Evolutionary conservation across 2,797 vertebrate species (phyloP).

Genomic region (Bradypus variegatus): DNA sequence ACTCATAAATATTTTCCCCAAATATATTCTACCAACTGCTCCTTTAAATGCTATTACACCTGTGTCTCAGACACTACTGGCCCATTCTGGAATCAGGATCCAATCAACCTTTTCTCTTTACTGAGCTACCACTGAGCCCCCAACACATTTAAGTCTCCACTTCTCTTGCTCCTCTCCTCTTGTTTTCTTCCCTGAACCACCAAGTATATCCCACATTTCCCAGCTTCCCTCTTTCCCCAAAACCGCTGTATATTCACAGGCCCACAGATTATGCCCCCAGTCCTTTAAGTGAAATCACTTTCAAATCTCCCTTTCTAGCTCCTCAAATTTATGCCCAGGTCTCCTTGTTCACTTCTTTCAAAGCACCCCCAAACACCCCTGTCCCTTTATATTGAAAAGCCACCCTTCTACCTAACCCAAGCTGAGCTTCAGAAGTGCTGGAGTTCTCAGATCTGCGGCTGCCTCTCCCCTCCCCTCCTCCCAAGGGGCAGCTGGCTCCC

Average conservation of each 20-base stretch:
- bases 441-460: not conserved
- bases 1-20: not conserved
- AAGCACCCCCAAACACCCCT: not conserved
- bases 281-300: not conserved
- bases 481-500: conserved; percentile 37
- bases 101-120: not conserved
- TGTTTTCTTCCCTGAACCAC: too few species aligned
- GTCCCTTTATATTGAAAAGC: not conserved
- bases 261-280: not conserved
- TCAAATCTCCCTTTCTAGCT: not conserved
- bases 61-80: not conserved
- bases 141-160: not conserved
- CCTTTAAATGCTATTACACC: not conserved
- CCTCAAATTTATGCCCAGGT: not conserved
- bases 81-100: not conserved
- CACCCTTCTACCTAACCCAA: not conserved
- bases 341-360: not conserved
- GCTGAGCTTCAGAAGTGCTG: not conserved
- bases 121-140: not conserved
- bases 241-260: not conserved
- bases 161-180: not conserved
- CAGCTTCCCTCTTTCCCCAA: not conserved
- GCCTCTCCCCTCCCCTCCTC: not conserved
- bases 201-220: not conserved
- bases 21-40: not conserved